These are phyloP conservation scores for Geopemphigus sp. DNA, from an alignment of 1,140 invertebrate species.

Conservation along the genomic window DNA sequence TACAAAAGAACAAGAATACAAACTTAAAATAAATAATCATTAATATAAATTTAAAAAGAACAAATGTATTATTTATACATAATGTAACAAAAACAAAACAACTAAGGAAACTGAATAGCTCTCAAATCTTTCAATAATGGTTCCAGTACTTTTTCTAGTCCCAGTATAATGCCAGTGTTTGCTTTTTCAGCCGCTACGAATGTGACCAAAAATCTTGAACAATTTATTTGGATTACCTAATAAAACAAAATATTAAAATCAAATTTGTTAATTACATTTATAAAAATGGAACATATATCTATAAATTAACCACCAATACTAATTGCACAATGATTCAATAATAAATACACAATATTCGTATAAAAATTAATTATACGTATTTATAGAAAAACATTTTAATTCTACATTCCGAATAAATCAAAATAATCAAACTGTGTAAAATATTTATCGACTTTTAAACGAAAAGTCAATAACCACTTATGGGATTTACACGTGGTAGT, in stretches of 20 bases:
- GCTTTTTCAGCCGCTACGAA: slow-evolving; percentile 41
- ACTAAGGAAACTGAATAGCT: slow-evolving; percentile 21
- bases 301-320: too few relatives aligned
- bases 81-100: neutral
- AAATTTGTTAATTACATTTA: neutral
- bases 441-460: too few relatives aligned
- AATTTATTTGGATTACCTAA: slow-evolving; percentile 31
- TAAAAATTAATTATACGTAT: neutral
- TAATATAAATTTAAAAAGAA: too few relatives aligned
- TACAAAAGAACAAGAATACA: too few relatives aligned
- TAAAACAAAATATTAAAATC: neutral
- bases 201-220: slow-evolving; percentile 28
- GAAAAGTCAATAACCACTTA: too few relatives aligned
- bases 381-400: neutral
- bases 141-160: slow-evolving; percentile 17
- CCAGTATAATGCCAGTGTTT: slow-evolving; percentile 30
- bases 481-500: too few relatives aligned
- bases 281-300: too few relatives aligned
- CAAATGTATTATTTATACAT: too few relatives aligned
- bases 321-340: too few relatives aligned
- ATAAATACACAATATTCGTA: neutral
- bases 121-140: slow-evolving; percentile 32
- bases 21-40: too few relatives aligned
- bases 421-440: too few relatives aligned
- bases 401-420: too few relatives aligned